Conservation (phyloP, 2,888 invertebrate genomes). For the Amiota mariae region DNA sequence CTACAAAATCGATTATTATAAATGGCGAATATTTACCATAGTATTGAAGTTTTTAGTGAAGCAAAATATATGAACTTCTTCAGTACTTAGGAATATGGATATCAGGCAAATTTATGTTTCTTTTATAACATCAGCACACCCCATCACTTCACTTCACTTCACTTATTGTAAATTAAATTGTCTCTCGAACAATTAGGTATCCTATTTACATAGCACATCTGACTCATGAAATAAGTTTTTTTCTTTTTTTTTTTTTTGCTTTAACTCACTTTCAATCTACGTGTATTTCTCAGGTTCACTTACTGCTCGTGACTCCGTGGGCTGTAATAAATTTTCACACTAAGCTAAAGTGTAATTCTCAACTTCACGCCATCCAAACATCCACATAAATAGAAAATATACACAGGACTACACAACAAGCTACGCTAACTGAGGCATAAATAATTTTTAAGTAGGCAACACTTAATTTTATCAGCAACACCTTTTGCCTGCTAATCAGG, state of each 20-base stretch:
- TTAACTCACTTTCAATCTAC: not conserved
- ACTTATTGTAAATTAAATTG: too few species aligned
- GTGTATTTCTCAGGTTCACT: not conserved
- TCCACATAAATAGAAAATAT: too few species aligned
- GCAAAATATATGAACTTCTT: too few species aligned
- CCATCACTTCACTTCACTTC: too few species aligned
- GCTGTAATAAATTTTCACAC: conserved; percentile 3
- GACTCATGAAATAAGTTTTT: not conserved
- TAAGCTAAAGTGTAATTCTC: not conserved
- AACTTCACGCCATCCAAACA: conserved; percentile 5
- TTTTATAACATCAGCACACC: not conserved
- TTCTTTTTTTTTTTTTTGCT: not conserved
- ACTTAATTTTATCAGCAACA: conserved; percentile 60
- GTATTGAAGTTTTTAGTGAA: too few species aligned
- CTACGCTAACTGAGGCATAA: conserved; percentile 52
- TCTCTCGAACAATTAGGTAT: too few species aligned
- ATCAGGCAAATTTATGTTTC: not conserved
- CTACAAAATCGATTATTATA: conserved; percentile 62
- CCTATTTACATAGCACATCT: not conserved
- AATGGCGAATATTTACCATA: conserved; percentile 41
- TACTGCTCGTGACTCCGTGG: not conserved
- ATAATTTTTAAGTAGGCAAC: conserved; percentile 43
- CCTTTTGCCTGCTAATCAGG: conserved; percentile 54
- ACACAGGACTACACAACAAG: too few species aligned
- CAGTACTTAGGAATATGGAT: too few species aligned